Evolutionary conservation across 2,888 invertebrate genomes (phyloP).

Genomic region (Mesorhabditis spiculigera): DNA sequence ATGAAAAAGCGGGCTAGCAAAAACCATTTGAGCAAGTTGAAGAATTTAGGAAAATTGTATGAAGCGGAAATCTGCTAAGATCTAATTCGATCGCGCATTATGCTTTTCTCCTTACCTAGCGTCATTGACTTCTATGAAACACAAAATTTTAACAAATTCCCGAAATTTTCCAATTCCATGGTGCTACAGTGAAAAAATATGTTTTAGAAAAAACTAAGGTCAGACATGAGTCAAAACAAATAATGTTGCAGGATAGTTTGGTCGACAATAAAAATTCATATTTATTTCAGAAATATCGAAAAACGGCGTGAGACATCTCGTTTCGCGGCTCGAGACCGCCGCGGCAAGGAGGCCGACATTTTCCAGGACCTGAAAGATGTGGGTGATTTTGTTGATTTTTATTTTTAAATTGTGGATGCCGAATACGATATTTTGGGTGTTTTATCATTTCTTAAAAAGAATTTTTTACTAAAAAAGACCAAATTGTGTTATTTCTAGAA

Average conservation of each 20-base stretch:
- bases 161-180: not conserved
- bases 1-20: no score
- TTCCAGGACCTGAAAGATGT: constrained; percentile 77
- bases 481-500: no score
- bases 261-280: constrained; percentile 8
- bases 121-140: not conserved
- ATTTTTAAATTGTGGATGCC: no score
- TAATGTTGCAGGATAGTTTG: no score
- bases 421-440: no score
- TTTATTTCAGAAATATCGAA: constrained; percentile 81
- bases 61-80: no score
- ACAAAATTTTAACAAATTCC: not conserved
- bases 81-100: no score
- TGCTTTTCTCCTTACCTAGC: no score
- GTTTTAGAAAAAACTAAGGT: not conserved
- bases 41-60: no score
- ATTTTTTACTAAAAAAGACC: no score
- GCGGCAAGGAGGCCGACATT: constrained; percentile 89
- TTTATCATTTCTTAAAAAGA: no score
- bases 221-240: not conserved
- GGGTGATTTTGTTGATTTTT: not conserved
- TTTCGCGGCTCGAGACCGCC: constrained; percentile 86
- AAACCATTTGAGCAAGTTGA: no score
- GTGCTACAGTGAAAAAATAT: not conserved
- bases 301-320: constrained; percentile 94